Base-by-base conservation (phyloP, 2,888 invertebrate genomes). In the Rhagonycha lutea region DNA sequence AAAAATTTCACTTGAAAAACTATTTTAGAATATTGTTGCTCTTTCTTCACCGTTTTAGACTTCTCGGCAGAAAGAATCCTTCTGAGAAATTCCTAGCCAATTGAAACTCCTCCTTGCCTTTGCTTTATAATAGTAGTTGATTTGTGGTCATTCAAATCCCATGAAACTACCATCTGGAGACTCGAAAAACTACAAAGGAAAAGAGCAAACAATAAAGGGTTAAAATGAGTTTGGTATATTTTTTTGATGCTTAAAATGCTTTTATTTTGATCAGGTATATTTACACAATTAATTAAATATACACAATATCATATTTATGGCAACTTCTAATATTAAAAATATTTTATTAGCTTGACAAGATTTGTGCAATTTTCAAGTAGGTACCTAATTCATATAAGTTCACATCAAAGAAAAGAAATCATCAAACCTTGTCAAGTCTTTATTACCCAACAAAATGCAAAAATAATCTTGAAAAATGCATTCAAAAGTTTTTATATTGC, bases 221-320 rank as follows among this genome's bases (percentile, higher is more conserved):
- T 23, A 18, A 62, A 62, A 62, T 62, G 23, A 11, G 18, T 62
- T 12, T n/a, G 10, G 23, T 14, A 63, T 0, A 10, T 24, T 72
- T 60, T n/a, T 62, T 62, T 62, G 28, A 73, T 68, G 69, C 68
- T 61, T 73, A 60, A 68, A 68, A 73, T 74, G 69, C 63, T 73
- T 70, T 70, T 71, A 71, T 76, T 72, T 60, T 76, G 71, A 72
- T 78, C 74, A 76, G 76, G 78, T 79, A 79, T 80, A 80, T 80
- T 79, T 80, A 80, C 80, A 80, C 74, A 72, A 71, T 76, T 47
- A 79, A 72, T 78, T 73, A 81, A 81, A 79, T 82, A 81, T 82
- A 81, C 81, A 82, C 81, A 81, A 81, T 82, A 82, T 82, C 81
- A 79, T 80, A 78, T 73, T 76, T 82, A 82, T 82, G 82, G 82